A percentile compares a stretch with the other conserved stretches of the same genome.
Conservation (phyloP, 2,888 invertebrate genomes). For the Ennomos quercinarius region DNA sequence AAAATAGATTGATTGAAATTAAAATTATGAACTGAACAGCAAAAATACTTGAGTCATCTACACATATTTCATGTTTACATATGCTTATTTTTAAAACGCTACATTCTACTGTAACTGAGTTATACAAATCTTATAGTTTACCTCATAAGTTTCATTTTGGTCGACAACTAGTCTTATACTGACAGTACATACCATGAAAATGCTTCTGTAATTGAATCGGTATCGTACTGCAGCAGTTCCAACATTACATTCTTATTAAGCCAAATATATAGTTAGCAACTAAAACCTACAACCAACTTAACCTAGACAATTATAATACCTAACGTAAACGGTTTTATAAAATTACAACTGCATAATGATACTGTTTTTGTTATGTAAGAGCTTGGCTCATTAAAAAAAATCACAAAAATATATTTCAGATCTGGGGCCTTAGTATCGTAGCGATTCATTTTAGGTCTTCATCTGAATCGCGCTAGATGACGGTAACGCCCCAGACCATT, state of each 20-base stretch:
- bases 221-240: slow-evolving; percentile 3
- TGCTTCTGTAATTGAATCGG: slow-evolving; percentile 17
- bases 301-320: slow-evolving; percentile 25
- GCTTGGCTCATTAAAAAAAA: slow-evolving; percentile 18
- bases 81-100: slow-evolving; percentile 14
- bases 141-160: slow-evolving; percentile 69
- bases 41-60: slow-evolving; percentile 6
- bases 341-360: slow-evolving; percentile 2
- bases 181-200: slow-evolving; percentile 21
- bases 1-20: too few relatives aligned
- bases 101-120: slow-evolving; percentile 8
- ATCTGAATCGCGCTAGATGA: too few relatives aligned
- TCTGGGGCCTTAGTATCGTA: background rate
- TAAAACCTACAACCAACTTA: slow-evolving; percentile 38
- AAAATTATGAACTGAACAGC: background rate
- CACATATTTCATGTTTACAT: slow-evolving; percentile 5
- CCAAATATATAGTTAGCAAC: slow-evolving; percentile 34
- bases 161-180: slow-evolving; percentile 56
- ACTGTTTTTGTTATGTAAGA: slow-evolving; percentile 9
- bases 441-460: too few relatives aligned
- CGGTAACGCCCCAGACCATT: too few relatives aligned
- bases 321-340: slow-evolving; percentile 13
- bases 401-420: slow-evolving; percentile 3
- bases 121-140: slow-evolving; percentile 54
- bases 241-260: slow-evolving; percentile 18